These are phyloP conservation scores for Panopea generosa DNA, from an alignment of 2,888 invertebrate species.

Conservation along the genomic window DNA sequence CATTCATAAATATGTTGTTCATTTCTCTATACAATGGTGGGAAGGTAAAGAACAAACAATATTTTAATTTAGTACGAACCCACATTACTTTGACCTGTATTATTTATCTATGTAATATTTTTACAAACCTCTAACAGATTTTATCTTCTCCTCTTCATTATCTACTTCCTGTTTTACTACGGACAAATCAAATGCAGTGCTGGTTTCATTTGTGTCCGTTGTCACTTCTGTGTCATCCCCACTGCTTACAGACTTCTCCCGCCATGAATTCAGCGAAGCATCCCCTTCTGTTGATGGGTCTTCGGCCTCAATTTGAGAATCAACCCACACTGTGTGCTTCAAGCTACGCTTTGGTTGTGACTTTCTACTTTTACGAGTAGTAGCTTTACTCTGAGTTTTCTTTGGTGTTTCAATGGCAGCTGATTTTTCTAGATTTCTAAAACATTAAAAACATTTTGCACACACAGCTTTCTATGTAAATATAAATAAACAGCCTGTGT, in stretches of 20 bases:
- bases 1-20: no score
- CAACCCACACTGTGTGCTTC: constrained; percentile 28
- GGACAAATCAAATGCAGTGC: constrained; percentile 39
- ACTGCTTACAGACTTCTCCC: constrained; percentile 26
- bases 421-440: neutral
- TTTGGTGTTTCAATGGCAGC: neutral
- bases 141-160: constrained; percentile 11
- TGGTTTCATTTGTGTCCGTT: neutral
- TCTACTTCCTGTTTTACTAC: constrained; percentile 47
- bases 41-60: no score
- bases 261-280: constrained; percentile 13
- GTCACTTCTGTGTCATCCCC: constrained; percentile 5
- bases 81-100: no score
- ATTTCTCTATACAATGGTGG: no score
- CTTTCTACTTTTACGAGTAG: constrained; percentile 39
- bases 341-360: constrained; percentile 49
- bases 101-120: no score
- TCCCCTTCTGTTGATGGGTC: constrained; percentile 15
- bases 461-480: no score
- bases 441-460: no score
- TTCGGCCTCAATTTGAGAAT: constrained; percentile 19
- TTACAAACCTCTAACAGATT: constrained; percentile 37
- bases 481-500: no score
- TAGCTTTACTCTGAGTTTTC: neutral
- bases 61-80: no score